Evolutionary conservation across 2,797 vertebrate genomes (phyloP).

Genomic region (Chelon labrosus): DNA sequence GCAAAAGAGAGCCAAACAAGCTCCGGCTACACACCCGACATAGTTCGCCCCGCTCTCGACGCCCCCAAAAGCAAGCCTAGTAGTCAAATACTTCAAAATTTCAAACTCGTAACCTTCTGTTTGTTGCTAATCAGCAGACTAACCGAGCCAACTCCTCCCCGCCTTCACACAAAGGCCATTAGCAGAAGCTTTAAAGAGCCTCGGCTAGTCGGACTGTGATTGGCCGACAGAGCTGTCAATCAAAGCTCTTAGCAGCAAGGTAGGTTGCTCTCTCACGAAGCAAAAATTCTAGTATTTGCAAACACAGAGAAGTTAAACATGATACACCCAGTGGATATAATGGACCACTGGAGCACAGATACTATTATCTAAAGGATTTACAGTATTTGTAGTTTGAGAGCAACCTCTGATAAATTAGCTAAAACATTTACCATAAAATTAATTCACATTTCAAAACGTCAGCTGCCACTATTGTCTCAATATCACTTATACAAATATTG

Average conservation of each 20-base stretch:
- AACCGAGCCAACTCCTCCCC: constrained; percentile 74
- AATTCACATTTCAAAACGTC: constrained; percentile 8
- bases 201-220: constrained; percentile 55
- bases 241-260: constrained; percentile 66
- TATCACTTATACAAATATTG: constrained; percentile 11
- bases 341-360: background rate
- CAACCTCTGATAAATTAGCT: background rate
- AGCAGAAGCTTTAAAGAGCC: constrained; percentile 81
- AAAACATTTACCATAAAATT: background rate
- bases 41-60: constrained; percentile 34
- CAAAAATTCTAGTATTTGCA: constrained; percentile 64
- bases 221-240: constrained; percentile 77
- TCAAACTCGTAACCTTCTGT: constrained; percentile 89
- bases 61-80: constrained; percentile 60
- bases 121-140: constrained; percentile 86
- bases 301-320: constrained; percentile 67
- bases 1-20: constrained; percentile 55
- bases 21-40: constrained; percentile 37
- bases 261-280: constrained; percentile 80
- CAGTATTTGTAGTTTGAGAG: background rate
- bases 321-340: constrained; percentile 7
- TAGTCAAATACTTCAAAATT: constrained; percentile 74
- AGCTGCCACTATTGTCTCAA: background rate
- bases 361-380: background rate
- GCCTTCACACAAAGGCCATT: constrained; percentile 82